Conservation (phyloP, 2,113 vertebrate genomes). For the Amazona vittata region DNA sequence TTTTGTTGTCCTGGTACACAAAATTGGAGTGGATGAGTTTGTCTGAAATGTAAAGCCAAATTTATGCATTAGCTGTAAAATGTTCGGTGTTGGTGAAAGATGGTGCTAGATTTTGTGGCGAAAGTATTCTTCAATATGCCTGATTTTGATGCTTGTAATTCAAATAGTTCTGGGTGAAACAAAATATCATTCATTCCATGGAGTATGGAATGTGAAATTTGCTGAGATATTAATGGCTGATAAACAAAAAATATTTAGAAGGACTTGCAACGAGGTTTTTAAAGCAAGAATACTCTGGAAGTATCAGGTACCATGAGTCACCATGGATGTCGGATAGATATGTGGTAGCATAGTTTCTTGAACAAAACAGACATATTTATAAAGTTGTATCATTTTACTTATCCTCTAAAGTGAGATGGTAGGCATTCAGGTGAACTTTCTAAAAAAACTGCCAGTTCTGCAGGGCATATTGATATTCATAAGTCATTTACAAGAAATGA, state of each 20-base stretch:
- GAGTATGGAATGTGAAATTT: background rate
- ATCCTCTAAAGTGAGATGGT: background rate
- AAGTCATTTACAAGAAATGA: background rate
- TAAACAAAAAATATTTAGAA: background rate
- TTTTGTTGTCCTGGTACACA: background rate
- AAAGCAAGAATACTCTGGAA: background rate
- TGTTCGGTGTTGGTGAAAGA: background rate
- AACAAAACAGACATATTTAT: background rate
- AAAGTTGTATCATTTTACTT: background rate
- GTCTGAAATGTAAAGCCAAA: background rate
- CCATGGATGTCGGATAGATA: background rate
- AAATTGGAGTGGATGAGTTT: constrained; percentile 15
- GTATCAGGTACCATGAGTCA: background rate
- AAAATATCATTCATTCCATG: background rate
- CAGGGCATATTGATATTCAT: background rate
- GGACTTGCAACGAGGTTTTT: background rate
- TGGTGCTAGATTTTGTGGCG: background rate
- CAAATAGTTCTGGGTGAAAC: background rate
- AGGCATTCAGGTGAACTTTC: background rate
- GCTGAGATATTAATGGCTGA: rapidly evolving
- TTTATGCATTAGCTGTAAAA: background rate
- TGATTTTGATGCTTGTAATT: background rate
- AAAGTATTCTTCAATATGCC: background rate
- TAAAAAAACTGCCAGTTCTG: background rate
- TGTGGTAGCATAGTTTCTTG: background rate